These are phyloP conservation scores for Steatocranus sp. DNA, from an alignment of 2,797 vertebrate species.

Conservation along the genomic window DNA sequence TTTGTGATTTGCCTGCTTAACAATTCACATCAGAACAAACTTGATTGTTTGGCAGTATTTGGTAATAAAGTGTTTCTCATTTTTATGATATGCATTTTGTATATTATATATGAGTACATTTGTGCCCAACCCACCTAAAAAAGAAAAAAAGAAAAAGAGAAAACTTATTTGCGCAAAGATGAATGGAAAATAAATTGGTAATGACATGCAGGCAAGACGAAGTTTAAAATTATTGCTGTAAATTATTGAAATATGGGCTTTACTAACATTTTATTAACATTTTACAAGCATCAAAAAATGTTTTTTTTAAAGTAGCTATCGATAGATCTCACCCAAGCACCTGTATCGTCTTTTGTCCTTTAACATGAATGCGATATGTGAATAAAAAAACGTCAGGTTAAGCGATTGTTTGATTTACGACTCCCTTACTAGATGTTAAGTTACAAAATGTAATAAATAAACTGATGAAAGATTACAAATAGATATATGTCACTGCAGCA, in stretches of 20 bases:
- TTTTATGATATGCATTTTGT: not conserved
- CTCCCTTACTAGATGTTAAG: not conserved
- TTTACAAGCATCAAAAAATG: not conserved
- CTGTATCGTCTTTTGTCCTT: not conserved
- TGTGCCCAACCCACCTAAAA: not conserved
- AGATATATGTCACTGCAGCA: not conserved
- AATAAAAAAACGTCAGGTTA: slow-evolving; percentile 27
- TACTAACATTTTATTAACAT: not conserved
- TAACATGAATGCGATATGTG: slow-evolving; percentile 5
- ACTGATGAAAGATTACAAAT: not conserved
- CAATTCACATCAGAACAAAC: not conserved
- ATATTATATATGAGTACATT: not conserved
- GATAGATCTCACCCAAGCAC: not conserved
- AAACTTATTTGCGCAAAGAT: not conserved
- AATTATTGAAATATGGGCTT: not conserved
- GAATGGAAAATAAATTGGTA: not conserved
- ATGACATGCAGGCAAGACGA: not conserved
- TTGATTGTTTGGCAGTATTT: not conserved
- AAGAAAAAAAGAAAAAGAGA: not conserved
- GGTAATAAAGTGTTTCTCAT: not conserved
- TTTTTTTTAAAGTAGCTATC: not conserved
- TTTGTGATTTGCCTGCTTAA: not conserved
- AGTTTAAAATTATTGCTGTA: slow-evolving; percentile 41
- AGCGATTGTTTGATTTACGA: slow-evolving; percentile 37
- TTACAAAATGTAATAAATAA: not conserved